A percentile compares a stretch with the other conserved stretches of the same genome.
These are phyloP conservation scores for Euleptes europaea DNA, from an alignment of 2,113 vertebrate species.

Conservation along the genomic window DNA sequence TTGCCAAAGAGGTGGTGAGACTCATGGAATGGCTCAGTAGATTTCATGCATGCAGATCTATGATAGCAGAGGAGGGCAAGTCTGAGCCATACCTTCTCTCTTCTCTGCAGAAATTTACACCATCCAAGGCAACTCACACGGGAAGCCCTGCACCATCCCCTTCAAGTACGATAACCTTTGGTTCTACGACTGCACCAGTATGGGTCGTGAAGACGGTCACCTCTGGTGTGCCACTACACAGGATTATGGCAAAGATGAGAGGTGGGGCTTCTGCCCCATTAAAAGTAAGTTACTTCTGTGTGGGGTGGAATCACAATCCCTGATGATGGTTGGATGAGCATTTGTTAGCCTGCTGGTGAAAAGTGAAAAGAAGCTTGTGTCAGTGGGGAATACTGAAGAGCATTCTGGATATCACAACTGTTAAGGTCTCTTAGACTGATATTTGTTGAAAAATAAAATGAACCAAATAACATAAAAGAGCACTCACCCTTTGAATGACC, in stretches of 20 bases:
- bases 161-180: slow-evolving; percentile 95
- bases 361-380: neutral
- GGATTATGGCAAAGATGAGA: slow-evolving; percentile 92
- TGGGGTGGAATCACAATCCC: fast-evolving
- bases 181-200: slow-evolving; percentile 93
- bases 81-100: neutral
- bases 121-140: slow-evolving; percentile 95
- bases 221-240: slow-evolving; percentile 96
- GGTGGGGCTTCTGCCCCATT: slow-evolving; percentile 97
- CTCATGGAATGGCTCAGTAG: neutral
- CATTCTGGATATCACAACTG: too few species aligned
- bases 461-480: neutral
- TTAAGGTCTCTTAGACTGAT: too few species aligned
- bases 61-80: neutral
- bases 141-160: slow-evolving; percentile 92
- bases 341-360: fast-evolving
- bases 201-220: slow-evolving; percentile 91
- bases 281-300: slow-evolving; percentile 80
- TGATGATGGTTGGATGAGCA: too few species aligned
- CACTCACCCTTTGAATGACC: neutral
- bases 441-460: neutral
- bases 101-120: slow-evolving; percentile 90
- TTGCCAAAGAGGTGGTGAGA: neutral
- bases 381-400: neutral
- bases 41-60: neutral